phyloP scores from a whole-genome alignment of 2,888 invertebrate genomes.

The Clanis bilineata region DNA sequence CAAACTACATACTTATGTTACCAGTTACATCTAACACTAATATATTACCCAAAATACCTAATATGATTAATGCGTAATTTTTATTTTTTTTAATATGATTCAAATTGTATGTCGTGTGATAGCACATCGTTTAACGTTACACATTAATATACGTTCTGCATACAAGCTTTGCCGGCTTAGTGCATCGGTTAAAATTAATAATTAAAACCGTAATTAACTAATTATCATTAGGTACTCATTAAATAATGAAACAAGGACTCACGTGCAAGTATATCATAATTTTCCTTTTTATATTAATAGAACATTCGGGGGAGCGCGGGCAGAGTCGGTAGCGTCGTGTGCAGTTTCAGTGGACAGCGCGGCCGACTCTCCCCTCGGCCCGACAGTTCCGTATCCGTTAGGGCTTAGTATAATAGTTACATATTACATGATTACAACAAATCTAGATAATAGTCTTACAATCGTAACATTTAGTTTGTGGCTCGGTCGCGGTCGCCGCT shows the following conservation, averaged over 20 bases:
- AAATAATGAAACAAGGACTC: constrained; percentile 72
- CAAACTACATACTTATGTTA: constrained; percentile 81
- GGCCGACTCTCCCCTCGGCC: constrained; percentile 32
- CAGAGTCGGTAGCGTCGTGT: constrained; percentile 37
- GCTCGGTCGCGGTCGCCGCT: constrained; percentile 71
- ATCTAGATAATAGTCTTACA: constrained; percentile 81
- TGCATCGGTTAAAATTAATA: constrained; percentile 79
- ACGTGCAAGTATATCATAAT: constrained; percentile 80
- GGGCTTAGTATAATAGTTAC: constrained; percentile 71
- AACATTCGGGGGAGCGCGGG: constrained; percentile 67
- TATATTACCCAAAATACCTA: constrained; percentile 82
- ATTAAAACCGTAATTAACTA: constrained; percentile 84
- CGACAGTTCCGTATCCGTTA: constrained; percentile 48
- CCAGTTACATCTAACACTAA: constrained; percentile 82
- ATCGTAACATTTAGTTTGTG: constrained; percentile 69
- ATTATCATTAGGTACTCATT: constrained; percentile 79
- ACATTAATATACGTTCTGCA: constrained; percentile 51
- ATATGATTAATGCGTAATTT: constrained; percentile 81
- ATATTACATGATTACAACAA: constrained; percentile 72
- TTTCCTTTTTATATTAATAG: constrained; percentile 74
- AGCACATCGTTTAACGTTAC: constrained; percentile 48
- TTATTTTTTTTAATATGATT: constrained; percentile 64
- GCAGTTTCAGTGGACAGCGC: constrained; percentile 27
- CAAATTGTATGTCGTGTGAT: constrained; percentile 60
- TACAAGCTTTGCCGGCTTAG: constrained; percentile 78